Evolutionary conservation across 2,113 vertebrate genomes (phyloP).

Genomic region (Tringa solitaria): DNA sequence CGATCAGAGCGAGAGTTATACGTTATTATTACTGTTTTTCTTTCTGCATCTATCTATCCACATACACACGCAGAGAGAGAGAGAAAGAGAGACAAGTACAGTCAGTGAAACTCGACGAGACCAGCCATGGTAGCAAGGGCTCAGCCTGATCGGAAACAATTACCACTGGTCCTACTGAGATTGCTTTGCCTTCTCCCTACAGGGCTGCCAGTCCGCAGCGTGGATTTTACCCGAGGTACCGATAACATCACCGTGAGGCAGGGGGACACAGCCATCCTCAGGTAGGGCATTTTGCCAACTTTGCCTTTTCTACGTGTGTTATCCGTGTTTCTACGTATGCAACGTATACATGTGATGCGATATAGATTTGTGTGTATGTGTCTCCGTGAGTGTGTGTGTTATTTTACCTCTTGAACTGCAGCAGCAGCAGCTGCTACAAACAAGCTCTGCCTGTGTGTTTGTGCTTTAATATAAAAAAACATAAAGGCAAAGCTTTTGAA

Average conservation of each 20-base stretch:
- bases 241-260: conserved; percentile 99
- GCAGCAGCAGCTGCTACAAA: not conserved
- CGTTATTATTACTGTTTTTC: conserved; percentile 64
- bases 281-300: conserved; percentile 82
- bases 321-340: not conserved
- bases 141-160: conserved; percentile 88
- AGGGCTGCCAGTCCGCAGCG: conserved; percentile 98
- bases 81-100: not conserved
- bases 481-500: not conserved
- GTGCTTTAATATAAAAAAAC: not conserved
- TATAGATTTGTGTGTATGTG: not conserved
- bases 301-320: not conserved
- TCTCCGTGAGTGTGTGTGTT: not conserved
- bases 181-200: conserved; percentile 98
- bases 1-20: conserved; percentile 60
- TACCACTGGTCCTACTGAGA: conserved; percentile 95
- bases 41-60: not conserved
- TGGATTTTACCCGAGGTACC: conserved; percentile 96
- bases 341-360: not conserved
- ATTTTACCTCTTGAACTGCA: conserved; percentile 22
- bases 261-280: conserved; percentile 97
- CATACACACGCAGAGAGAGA: not conserved
- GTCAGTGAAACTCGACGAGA: conserved; percentile 55
- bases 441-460: not conserved
- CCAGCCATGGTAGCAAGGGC: conserved; percentile 88